Percentiles rank a stretch among this genome's conserved stretches.
These are phyloP conservation scores for Maconellicoccus hirsutus DNA, from an alignment of 1,140 invertebrate species.

Conservation along the genomic window DNA sequence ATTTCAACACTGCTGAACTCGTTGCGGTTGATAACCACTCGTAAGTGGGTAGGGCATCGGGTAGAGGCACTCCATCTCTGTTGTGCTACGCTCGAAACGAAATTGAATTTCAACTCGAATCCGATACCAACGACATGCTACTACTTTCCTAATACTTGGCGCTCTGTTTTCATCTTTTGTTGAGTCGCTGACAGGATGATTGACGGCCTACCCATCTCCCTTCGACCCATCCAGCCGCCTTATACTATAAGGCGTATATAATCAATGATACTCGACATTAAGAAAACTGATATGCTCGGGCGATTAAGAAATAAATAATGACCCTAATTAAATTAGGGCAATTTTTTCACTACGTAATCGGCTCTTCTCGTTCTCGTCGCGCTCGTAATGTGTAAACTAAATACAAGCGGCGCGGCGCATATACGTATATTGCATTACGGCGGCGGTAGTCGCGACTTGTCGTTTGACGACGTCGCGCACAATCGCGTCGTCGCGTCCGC, in stretches of 20 bases:
- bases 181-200: conserved; percentile 20
- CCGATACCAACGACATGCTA: background rate
- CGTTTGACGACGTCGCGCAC: too few species aligned
- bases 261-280: conserved; percentile 14
- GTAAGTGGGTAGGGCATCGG: too few species aligned
- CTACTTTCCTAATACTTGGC: conserved; percentile 13
- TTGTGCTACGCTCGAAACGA: too few species aligned
- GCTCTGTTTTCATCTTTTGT: conserved; percentile 17
- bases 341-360: too few species aligned
- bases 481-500: background rate
- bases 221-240: background rate
- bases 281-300: background rate
- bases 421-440: too few species aligned
- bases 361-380: too few species aligned
- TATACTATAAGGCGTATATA: background rate
- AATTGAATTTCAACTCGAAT: background rate
- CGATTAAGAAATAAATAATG: background rate
- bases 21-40: too few species aligned
- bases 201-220: conserved; percentile 8
- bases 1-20: too few species aligned
- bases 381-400: too few species aligned
- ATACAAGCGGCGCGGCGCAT: too few species aligned
- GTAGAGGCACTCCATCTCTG: too few species aligned
- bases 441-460: too few species aligned
- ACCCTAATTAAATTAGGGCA: background rate